Conservation (phyloP, 2,113 vertebrate species). For the Toxotes chatareus region DNA sequence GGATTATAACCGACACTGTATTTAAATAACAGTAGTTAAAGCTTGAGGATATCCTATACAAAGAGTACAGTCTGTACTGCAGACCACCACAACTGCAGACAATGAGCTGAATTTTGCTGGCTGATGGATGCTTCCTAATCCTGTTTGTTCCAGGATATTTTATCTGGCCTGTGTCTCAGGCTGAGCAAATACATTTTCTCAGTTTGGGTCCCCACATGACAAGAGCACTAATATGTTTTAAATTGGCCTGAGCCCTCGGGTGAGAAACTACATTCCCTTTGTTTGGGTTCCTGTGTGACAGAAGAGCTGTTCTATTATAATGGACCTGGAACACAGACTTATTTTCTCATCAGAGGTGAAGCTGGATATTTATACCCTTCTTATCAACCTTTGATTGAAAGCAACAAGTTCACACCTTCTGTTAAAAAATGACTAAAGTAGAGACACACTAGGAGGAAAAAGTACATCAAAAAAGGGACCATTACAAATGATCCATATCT, state of each 20-base stretch:
- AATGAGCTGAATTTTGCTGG: conserved; percentile 36
- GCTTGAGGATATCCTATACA: conserved; percentile 30
- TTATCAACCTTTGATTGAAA: neutral
- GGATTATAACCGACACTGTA: conserved; percentile 52
- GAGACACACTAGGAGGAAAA: neutral
- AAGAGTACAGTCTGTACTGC: conserved; percentile 15
- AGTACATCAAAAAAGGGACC: neutral
- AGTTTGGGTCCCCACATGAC: conserved; percentile 55
- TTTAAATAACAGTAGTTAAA: conserved; percentile 58
- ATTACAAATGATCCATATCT: neutral
- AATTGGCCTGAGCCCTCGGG: conserved; percentile 67
- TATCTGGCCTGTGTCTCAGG: conserved; percentile 48
- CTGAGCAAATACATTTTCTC: conserved; percentile 58
- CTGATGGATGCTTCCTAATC: conserved; percentile 64
- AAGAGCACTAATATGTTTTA: conserved; percentile 72
- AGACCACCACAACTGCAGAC: conserved; percentile 17
- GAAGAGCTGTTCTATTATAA: conserved; percentile 56
- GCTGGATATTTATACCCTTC: neutral
- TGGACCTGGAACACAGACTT: conserved; percentile 45
- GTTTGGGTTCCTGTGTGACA: conserved; percentile 52
- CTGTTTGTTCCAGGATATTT: conserved; percentile 68
- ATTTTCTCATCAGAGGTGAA: conserved; percentile 38
- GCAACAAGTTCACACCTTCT: too few relatives aligned
- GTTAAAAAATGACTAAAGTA: too few relatives aligned
- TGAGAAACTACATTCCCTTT: conserved; percentile 48